Evolutionary conservation across 2,797 vertebrate species (phyloP).

Genomic region (Pseudochirops cupreus): DNA sequence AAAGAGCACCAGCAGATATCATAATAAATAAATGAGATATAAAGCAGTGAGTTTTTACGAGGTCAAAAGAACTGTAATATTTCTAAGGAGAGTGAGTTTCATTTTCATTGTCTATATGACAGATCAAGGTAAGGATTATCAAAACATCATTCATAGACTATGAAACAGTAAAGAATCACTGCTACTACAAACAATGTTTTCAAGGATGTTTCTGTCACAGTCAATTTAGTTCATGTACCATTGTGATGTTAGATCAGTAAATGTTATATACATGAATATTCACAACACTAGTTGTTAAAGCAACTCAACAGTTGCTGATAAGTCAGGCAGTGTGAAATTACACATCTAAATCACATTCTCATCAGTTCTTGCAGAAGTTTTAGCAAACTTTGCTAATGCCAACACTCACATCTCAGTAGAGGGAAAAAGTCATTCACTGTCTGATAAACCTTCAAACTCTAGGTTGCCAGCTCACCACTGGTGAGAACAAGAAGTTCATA

Average conservation of each 20-base stretch:
- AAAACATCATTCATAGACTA: constrained; percentile 39
- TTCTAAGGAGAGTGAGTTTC: constrained; percentile 42
- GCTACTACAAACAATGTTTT: constrained; percentile 62
- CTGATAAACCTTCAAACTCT: constrained; percentile 47
- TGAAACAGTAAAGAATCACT: constrained; percentile 36
- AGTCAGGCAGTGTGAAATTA: constrained; percentile 68
- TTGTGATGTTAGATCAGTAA: constrained; percentile 49
- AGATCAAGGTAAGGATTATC: constrained; percentile 49
- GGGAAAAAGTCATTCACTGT: constrained; percentile 56
- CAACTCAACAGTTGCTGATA: constrained; percentile 65
- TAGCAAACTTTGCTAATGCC: constrained; percentile 52
- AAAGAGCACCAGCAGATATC: constrained; percentile 38
- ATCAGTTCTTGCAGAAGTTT: constrained; percentile 25
- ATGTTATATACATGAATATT: constrained; percentile 62
- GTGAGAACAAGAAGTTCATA: constrained; percentile 60
- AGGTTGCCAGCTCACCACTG: constrained; percentile 41
- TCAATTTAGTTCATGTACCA: constrained; percentile 68
- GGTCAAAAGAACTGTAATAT: constrained; percentile 48
- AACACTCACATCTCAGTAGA: constrained; percentile 61
- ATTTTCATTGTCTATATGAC: constrained; percentile 8
- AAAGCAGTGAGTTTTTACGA: constrained; percentile 1
- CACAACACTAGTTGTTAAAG: constrained; percentile 61
- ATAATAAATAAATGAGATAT: constrained; percentile 13
- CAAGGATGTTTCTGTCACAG: constrained; percentile 61
- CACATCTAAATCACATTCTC: constrained; percentile 57